Evolutionary conservation across 2,888 invertebrate genomes (phyloP), one percentile per base, ranked within the genome.

Genomic region (Drosophila ezoana): DNA sequence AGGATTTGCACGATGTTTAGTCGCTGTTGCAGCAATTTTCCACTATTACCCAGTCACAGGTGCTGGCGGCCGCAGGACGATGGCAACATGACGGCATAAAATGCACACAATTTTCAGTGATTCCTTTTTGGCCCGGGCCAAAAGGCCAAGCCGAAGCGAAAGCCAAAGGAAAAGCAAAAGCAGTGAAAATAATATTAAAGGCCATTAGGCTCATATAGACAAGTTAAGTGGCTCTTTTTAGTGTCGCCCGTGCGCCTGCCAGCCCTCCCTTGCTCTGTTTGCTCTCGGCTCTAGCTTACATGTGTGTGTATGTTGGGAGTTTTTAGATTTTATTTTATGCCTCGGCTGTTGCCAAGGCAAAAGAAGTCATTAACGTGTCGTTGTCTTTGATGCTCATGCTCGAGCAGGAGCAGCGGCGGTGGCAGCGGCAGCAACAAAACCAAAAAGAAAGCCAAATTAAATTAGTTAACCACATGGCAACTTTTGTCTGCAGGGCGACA

Each of bases 151-250:
- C 60, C 14, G 38, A 47, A 56, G 49, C 63, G 40, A 51, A 33
- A 23, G 65, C 48, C n/a, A 48, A 49, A 60, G 66, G 65, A 58
- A 67, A 72, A 67, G 68, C 64, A 77, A 77, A 72, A 74, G 72
- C 80, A 87, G 79, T 86, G 83, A 83, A 83, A 88, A 87, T 80
- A 86, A 89, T 89, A 90, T 87, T 90, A 91, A 90, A 91, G 91
- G 88, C 91, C 91, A 91, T 91, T 91, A 91, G 91, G 91, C 91
- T 91, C 91, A 90, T 91, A 91, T 90, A 91, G 91, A 91, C 91
- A 91, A 91, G 90, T 89, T 91, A 91, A 91, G 92, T 91, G 92
- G 91, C 90, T 90, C 82, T 90, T 89, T 77, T 84, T 80, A 83
- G 81, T 80, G 79, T 65, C 59, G 57, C 54, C 68, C 64, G 32